Evolutionary conservation across 2,888 invertebrate species (phyloP).

Genomic region (Chymomyza fuscimana): DNA sequence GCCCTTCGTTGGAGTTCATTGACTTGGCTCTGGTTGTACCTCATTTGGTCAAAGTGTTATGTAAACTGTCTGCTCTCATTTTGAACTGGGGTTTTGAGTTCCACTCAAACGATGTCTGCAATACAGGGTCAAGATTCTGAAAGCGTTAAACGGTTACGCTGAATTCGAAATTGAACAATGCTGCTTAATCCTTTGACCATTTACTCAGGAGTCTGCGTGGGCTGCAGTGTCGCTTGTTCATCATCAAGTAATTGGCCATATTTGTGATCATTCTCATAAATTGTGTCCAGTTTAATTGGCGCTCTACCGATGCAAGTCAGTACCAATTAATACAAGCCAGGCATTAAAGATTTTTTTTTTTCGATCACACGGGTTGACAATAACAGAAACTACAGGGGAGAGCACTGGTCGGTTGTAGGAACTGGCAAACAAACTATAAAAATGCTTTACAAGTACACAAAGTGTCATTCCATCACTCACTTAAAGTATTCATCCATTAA

Average conservation of each 20-base stretch:
- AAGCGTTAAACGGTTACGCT: constrained; percentile 29
- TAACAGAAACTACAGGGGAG: not conserved
- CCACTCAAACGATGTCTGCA: constrained; percentile 39
- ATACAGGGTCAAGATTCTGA: constrained; percentile 13
- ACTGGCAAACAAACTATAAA: constrained; percentile 49
- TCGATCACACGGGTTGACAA: constrained; percentile 5
- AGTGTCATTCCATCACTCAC: constrained; percentile 79
- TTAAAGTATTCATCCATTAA: constrained; percentile 79
- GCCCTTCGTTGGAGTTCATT: constrained; percentile 12
- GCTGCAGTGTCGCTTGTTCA: constrained; percentile 15
- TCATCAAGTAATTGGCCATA: constrained; percentile 42
- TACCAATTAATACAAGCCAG: constrained; percentile 57
- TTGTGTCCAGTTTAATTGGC: constrained; percentile 54
- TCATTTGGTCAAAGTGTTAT: constrained; percentile 48
- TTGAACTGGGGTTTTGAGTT: constrained; percentile 40
- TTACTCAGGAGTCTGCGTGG: not conserved
- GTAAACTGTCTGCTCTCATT: constrained; percentile 54
- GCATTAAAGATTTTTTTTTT: constrained; percentile 57
- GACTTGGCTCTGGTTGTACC: constrained; percentile 31
- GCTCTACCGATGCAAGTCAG: constrained; percentile 18
- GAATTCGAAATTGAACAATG: constrained; percentile 32
- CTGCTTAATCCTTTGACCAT: not conserved
- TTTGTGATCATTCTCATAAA: constrained; percentile 24
- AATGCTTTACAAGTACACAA: constrained; percentile 75
- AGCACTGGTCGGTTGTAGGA: not conserved